Base-by-base conservation (phyloP, 2,113 vertebrate species). In the Macaca mulatta region DNA sequence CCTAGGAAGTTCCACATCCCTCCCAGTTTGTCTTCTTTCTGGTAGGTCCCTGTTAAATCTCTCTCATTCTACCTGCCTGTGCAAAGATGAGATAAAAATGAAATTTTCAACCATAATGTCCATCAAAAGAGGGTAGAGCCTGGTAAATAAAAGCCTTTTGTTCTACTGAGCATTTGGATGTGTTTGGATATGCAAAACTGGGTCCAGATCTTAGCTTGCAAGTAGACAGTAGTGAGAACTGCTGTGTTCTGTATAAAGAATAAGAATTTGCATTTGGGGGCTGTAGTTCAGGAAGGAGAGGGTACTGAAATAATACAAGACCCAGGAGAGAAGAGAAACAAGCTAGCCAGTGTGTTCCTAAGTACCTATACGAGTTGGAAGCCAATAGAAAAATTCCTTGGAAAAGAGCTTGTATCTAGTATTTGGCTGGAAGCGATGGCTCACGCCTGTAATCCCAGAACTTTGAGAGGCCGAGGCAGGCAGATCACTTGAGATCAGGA, bases 221-320 rank as follows among this genome's bases (percentile, higher is more conserved):
- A 84, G 43, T 20, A 75, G 87, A 79, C 45, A 25, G 6, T n/a
- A 61, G 7, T 18, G 55, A 74, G 52, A 91, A 88, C 8, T 64
- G 20, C 57, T 67, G 9, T 87, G 22, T 27, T 83, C 50, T 57
- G 78, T n/a, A 30, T 70, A 80, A 96, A 90, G 74, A 89, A 85
- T 8, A 59, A 69, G 50, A 88, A 88, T 93, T 95, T 95, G 77
- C 82, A 84, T 74, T 94, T 85, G 25, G 77, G 27, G 67, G 16
- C 75, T 93, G 22, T 2, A 69, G 48, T 81, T 25, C 12, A 82
- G 67, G 61, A 84, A 94, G 45, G 38, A 86, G 40, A 94, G 59
- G 25, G 40, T 92, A 12, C 16, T 74, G 55, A 84, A 48, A 14
- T 74, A 6, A 81, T n/a, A 38, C 6, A 27, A 43, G 38, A 82